phyloP scores from a whole-genome alignment of 2,797 vertebrate genomes.

The Hoplostethus atlanticus region DNA sequence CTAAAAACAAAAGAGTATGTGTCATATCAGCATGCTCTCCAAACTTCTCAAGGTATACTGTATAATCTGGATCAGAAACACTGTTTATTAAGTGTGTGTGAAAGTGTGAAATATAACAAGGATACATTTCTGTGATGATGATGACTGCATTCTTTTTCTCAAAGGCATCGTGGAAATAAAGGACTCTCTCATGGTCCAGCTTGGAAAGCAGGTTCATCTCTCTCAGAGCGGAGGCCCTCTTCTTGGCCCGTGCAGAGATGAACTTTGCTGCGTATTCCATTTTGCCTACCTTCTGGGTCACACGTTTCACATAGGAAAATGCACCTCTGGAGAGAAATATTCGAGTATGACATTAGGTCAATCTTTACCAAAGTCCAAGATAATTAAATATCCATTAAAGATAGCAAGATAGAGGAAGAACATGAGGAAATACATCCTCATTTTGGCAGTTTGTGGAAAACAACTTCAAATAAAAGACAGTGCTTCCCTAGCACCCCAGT shows the following conservation, averaged over 20 bases:
- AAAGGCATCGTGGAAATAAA: slow-evolving; percentile 96
- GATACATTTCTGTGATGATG: slow-evolving; percentile 97
- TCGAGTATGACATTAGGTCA: background rate
- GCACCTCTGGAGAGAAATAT: slow-evolving; percentile 86
- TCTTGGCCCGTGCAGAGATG: slow-evolving; percentile 92
- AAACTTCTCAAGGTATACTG: background rate
- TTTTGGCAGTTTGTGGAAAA: background rate
- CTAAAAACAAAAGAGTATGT: background rate
- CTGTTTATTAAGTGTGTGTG: background rate
- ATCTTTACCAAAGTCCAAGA: background rate
- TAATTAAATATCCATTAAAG: background rate
- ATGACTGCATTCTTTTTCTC: slow-evolving; percentile 94
- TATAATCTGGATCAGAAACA: background rate
- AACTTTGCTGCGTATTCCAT: slow-evolving; percentile 95
- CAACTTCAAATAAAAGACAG: background rate
- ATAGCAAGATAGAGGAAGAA: background rate
- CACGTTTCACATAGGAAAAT: slow-evolving; percentile 94
- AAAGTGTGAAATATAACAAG: slow-evolving; percentile 54
- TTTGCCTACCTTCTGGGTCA: slow-evolving; percentile 90
- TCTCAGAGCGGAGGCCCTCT: slow-evolving; percentile 88
- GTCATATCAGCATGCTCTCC: background rate
- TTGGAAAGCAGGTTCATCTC: slow-evolving; percentile 92
- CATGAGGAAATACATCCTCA: background rate
- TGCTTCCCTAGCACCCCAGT: background rate
- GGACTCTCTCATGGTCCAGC: slow-evolving; percentile 92